Base-by-base conservation (phyloP, 1,140 invertebrate species). In the Drosophila saltans region DNA sequence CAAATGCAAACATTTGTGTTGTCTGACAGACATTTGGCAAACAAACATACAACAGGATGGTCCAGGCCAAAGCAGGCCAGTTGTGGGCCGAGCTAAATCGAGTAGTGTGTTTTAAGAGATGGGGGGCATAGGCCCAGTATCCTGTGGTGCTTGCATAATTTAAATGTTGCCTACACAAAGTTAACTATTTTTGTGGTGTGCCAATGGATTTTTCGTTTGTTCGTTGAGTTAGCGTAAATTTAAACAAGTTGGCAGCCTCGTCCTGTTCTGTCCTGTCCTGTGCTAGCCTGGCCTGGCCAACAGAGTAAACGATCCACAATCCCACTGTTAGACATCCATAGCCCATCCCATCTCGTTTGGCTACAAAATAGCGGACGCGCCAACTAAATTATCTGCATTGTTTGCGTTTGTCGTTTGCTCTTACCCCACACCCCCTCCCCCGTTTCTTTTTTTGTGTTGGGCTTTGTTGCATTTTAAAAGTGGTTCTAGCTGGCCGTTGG, bases 361-460 rank as follows among this genome's bases (percentile, higher is more conserved):
- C 76, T 73, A 48, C 69, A 61, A 81, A 73, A 72, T 74, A 74
- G 65, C 70, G 64, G 60, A 55, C 78, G 78, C 78, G 75, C 66
- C 82, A 85, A 85, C 82, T 82, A 88, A 86, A 80, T 88, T 86
- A 86, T 86, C 82, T 86, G 72, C 72, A 86, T 86, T 86, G 82
- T 86, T 86, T 86, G 79, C 72, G 66, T 74, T 86, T 79, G 82
- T 73, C 72, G 69, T 81, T 81, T 75, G 75, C 69, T 63, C 43
- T 56, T 16, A 16, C 16, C 16, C 16, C 16, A 16, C 16, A 16
- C 16, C 28, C 28, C 28, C 28, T 70, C 43, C 63, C 62, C 59
- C 66, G 41, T 74, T 26, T 45, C 39, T 36, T 36, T 36, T 36
- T 36, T 36, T 36, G 33, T 3, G 33, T 36, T 36, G 33, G 26